Base-by-base conservation (phyloP, 1,140 invertebrate genomes). In the Rhyacophila brunnea region DNA sequence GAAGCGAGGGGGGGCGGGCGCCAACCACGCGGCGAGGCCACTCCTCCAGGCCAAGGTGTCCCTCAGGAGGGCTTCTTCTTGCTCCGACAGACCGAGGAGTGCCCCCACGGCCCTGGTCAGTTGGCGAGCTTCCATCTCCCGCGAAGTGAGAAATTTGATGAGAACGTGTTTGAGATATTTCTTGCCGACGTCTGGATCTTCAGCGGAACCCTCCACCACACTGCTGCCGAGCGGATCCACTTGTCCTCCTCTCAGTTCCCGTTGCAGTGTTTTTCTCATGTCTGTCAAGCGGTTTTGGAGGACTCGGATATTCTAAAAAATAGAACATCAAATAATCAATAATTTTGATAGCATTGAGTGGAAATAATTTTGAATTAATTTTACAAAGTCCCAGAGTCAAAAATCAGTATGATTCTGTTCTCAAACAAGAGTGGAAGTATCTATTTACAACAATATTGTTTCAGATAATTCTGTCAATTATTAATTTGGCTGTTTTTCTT, bases 241-340 rank as follows among this genome's bases (percentile, higher is more conserved):
- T 15, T 18, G 73, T 71, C 23, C 75, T 68, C 84, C 80, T 67
- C 87, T 87, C 23, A 96, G 72, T 72, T 96, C 93, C 58, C 87
- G 81, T 70, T 95, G 93, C 36, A 96, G 75, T 0, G 92, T 94
- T 72, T 95, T 95, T 70, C 94, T 93, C 81, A 96, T 87, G 70
- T 96, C 93, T 3, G 84, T 81, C 68, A 95, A 74, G 56, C 91
- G 83, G 73, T 95, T 89, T 68, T 95, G 90, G 58, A 95, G 83
- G 35, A 90, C 86, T 78, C 93, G 92, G 64, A 95, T 88, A 74
- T 87, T 88, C 92, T 95, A 71, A 43, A 83, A 75, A 61, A n/a
- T 5, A n/a, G 5, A 35, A 7, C 6, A 35, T 35, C 34, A n/a
- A n/a, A n/a, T n/a, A n/a, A n/a, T n/a, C n/a, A n/a, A n/a, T n/a